Base-by-base conservation (phyloP, 2,888 invertebrate genomes). In the Eilema sororculum region DNA sequence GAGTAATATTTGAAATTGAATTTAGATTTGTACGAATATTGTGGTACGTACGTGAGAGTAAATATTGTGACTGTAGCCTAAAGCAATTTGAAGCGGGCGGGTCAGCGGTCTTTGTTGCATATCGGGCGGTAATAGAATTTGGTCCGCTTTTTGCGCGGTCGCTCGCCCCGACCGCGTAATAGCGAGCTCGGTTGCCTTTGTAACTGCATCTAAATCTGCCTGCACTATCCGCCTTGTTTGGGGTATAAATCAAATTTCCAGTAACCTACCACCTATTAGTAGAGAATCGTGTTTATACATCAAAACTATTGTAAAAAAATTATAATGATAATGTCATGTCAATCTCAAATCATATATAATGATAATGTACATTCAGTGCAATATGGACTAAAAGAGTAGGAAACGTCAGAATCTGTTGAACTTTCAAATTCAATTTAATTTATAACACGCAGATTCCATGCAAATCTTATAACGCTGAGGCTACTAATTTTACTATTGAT, bases 51-150 rank as follows among this genome's bases (percentile, higher is more conserved):
- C 84, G 87, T 86, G 85, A 85, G 87, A 89, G 90, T 92, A 94
- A 93, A 93, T 93, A 93, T 90, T 91, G 93, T 90, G 93, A 91
- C 88, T 91, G 88, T 89, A 91, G 90, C 92, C 90, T 94, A 95
- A 94, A 95, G 94, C 95, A 95, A 95, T 95, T 95, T 94, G 91
- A 88, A 90, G 89, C 92, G 91, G 89, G 89, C 87, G 86, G 89
- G 85, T 86, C 89, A 88, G 93, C 88, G 95, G 93, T 94, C 95
- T 95, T 94, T 94, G 95, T 95, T 95, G 94, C 92, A 94, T 95
- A 95, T 95, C 92, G 91, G 89, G 85, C 89, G 88, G 94, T 95
- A 95, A 95, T 95, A 94, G 95, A 95, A 95, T 95, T 95, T 93
- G 93, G 94, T 90, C 85, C 91, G 94, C 93, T 95, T 95, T 95